Conservation (phyloP, 2,113 vertebrate species). For the Riparia riparia region DNA sequence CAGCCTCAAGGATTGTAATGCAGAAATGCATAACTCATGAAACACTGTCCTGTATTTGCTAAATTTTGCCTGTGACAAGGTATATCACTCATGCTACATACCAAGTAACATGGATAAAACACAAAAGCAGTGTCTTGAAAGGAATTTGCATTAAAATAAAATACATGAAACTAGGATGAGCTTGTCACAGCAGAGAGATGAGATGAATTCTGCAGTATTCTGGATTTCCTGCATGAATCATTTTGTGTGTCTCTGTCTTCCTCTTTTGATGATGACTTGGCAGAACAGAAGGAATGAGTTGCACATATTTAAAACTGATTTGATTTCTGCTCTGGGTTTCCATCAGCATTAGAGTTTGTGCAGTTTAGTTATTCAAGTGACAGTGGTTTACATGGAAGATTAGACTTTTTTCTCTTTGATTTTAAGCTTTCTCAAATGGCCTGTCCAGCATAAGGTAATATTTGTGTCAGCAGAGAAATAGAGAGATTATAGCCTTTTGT, state of each 20-base stretch:
- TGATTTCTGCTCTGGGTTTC: neutral
- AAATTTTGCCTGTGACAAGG: neutral
- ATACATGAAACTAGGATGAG: neutral
- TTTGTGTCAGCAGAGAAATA: neutral
- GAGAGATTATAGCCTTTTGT: neutral
- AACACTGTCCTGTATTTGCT: neutral
- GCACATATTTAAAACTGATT: neutral
- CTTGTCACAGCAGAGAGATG: neutral
- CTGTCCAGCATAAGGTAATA: neutral
- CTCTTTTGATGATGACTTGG: neutral
- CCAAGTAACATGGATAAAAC: neutral
- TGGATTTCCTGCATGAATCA: conserved; percentile 17
- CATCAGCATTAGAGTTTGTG: neutral
- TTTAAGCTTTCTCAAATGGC: neutral
- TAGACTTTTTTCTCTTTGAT: neutral
- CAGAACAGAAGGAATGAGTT: neutral
- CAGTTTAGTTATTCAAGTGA: neutral
- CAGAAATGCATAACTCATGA: neutral
- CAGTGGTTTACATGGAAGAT: neutral
- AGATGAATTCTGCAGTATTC: neutral
- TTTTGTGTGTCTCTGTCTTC: neutral
- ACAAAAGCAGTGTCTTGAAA: neutral
- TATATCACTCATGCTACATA: neutral
- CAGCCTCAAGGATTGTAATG: neutral
- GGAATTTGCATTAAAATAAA: neutral